Evolutionary conservation across 2,797 vertebrate genomes (phyloP).

Genomic region (Iguana delicatissima): DNA sequence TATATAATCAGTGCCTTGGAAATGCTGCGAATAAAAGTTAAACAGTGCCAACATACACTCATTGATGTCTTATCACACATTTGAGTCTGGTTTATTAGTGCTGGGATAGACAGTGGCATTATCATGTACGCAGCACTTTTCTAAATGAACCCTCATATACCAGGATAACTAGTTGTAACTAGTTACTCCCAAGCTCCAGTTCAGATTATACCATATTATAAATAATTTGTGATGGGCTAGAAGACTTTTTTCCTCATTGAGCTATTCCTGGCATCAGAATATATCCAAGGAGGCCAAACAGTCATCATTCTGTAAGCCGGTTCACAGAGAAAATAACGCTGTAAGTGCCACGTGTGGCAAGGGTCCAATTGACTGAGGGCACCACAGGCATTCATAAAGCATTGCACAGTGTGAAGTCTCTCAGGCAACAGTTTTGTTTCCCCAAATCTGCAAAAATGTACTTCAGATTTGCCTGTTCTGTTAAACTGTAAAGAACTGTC

Average conservation of each 20-base stretch:
- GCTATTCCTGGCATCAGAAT: neutral
- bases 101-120: neutral
- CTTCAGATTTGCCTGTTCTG: neutral
- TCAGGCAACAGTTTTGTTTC: neutral
- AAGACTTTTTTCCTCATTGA: neutral
- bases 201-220: neutral
- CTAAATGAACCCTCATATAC: too few species aligned
- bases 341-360: neutral
- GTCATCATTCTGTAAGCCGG: neutral
- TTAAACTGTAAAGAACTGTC: slow-evolving; percentile 3
- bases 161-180: neutral
- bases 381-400: slow-evolving; percentile 2
- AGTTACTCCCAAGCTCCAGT: neutral
- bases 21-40: neutral
- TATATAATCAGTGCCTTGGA: neutral
- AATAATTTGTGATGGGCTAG: neutral
- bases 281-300: neutral
- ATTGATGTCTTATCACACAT: neutral
- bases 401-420: neutral
- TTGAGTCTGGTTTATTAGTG: neutral
- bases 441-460: neutral
- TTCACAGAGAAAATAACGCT: neutral
- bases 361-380: neutral
- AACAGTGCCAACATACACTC: neutral
- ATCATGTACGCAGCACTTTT: too few species aligned